Conservation (phyloP, 2,888 invertebrate species). For the Caenorhabditis auriculariae region DNA sequence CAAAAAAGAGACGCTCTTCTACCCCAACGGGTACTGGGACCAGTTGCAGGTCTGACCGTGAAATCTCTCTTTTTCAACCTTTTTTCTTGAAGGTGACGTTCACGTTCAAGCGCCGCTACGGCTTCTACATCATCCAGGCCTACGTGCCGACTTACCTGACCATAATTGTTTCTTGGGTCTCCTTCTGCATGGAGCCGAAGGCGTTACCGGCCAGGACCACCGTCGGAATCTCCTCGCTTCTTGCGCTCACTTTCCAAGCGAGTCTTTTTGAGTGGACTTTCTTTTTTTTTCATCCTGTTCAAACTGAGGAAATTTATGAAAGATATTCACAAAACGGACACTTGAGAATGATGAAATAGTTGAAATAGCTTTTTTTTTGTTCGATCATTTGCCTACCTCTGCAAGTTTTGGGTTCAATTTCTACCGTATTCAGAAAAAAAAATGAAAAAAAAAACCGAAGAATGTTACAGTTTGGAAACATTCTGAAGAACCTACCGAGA, state of each 20-base stretch:
- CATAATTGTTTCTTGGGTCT: constrained; percentile 62
- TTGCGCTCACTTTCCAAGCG: constrained; percentile 61
- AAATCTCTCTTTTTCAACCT: not conserved
- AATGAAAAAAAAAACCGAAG: not conserved
- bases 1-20: constrained; percentile 45
- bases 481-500: constrained; percentile 61
- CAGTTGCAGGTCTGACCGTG: constrained; percentile 36
- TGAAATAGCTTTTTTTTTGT: no score
- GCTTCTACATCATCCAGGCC: constrained; percentile 63
- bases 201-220: constrained; percentile 63
- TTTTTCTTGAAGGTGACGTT: constrained; percentile 48
- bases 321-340: no score
- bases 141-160: constrained; percentile 62
- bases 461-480: constrained; percentile 58
- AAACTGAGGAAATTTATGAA: no score
- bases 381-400: no score
- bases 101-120: constrained; percentile 63
- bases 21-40: constrained; percentile 59
- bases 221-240: constrained; percentile 61
- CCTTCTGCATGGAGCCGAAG: constrained; percentile 63
- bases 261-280: not conserved
- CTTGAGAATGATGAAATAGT: no score
- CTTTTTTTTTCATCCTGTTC: not conserved
- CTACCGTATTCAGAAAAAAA: no score
- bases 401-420: no score